Evolutionary conservation across 2,888 invertebrate genomes (phyloP).

Genomic region (Amphipyra berbera): DNA sequence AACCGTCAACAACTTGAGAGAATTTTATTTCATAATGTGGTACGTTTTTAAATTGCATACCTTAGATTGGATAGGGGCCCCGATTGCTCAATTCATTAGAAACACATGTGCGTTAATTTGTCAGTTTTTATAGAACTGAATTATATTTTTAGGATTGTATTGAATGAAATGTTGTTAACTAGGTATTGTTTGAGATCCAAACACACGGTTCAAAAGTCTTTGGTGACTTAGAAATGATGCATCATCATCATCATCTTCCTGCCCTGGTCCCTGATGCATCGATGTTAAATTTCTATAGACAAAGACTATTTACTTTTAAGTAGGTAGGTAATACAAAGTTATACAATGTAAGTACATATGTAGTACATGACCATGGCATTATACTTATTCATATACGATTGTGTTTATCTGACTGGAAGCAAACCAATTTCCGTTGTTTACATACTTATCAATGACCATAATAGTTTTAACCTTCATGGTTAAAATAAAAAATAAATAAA

Average conservation of each 20-base stretch:
- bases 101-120: slow-evolving; percentile 4
- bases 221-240: neutral
- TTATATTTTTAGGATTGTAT: slow-evolving; percentile 1
- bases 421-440: slow-evolving; percentile 46
- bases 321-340: too few relatives aligned
- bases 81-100: neutral
- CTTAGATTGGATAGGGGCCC: too few relatives aligned
- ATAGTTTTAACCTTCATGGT: slow-evolving; percentile 21
- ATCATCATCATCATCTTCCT: too few relatives aligned
- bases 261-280: too few relatives aligned
- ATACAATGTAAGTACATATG: too few relatives aligned
- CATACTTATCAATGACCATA: slow-evolving; percentile 27
- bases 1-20: too few relatives aligned
- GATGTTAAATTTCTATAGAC: too few relatives aligned
- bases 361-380: neutral
- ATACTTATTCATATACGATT: slow-evolving; percentile 3
- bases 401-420: slow-evolving; percentile 28
- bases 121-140: slow-evolving; percentile 1
- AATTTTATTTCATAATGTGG: neutral
- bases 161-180: neutral
- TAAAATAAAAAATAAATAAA: neutral
- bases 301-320: too few relatives aligned
- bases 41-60: neutral
- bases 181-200: neutral
- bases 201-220: neutral